Conservation (phyloP, 2,888 invertebrate genomes). For the Scaeva pyrastri region DNA sequence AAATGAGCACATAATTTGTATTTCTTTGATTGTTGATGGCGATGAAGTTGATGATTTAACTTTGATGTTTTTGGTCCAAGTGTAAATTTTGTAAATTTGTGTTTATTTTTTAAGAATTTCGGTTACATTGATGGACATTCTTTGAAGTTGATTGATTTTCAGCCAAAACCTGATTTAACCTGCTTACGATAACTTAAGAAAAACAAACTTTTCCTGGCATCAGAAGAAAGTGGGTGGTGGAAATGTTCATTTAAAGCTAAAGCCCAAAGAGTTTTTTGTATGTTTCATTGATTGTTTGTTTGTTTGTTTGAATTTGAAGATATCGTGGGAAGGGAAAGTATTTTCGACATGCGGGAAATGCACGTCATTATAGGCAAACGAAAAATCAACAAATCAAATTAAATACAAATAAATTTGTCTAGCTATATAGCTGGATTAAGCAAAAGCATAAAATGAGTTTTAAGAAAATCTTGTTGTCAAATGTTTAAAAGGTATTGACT, state of each 20-base stretch:
- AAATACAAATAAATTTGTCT: background rate
- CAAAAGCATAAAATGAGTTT: background rate
- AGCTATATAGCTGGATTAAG: background rate
- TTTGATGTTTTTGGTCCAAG: slow-evolving; percentile 14
- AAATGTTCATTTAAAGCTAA: background rate
- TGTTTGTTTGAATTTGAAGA: slow-evolving; percentile 14
- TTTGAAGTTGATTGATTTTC: slow-evolving; percentile 17
- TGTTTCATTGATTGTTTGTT: background rate
- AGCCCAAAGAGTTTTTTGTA: background rate
- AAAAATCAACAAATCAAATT: background rate
- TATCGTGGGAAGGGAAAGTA: background rate
- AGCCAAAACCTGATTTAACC: slow-evolving; percentile 26
- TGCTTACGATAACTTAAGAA: slow-evolving; percentile 14
- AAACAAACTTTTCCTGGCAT: background rate
- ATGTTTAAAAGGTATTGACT: too few species aligned
- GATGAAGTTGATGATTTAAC: background rate
- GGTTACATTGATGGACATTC: background rate
- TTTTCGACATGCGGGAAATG: background rate
- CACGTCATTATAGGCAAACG: background rate
- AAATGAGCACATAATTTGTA: background rate
- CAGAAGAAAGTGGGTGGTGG: slow-evolving; percentile 11
- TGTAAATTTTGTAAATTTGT: slow-evolving; percentile 15
- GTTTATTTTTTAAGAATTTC: slow-evolving; percentile 3
- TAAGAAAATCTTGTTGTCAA: background rate
- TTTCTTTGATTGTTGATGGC: background rate